Percentiles rank a stretch among this genome's conserved stretches.
phyloP scores from a whole-genome alignment of 2,888 invertebrate species.

The Ormyrus pomaceus region DNA sequence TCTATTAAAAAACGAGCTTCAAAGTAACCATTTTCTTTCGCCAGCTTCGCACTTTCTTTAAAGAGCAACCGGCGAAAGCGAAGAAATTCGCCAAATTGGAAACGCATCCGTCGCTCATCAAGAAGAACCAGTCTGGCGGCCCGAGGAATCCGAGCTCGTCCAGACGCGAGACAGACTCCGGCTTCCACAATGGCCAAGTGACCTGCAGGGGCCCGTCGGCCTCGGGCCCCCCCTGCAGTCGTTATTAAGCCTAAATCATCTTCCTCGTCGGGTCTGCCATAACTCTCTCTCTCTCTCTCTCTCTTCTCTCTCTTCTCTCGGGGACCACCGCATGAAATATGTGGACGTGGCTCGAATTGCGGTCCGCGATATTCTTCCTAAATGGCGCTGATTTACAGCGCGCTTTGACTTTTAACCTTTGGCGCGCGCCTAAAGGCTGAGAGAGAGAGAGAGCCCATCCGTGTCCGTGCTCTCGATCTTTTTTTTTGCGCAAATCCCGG shows the following conservation, averaged over 20 bases:
- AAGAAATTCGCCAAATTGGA: too few species aligned
- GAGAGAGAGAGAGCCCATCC: background rate
- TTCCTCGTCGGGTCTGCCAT: constrained; percentile 69
- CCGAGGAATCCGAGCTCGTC: too few species aligned
- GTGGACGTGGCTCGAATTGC: constrained; percentile 71
- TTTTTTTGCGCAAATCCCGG: background rate
- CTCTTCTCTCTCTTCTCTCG: constrained; percentile 50
- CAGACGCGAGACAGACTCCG: too few species aligned
- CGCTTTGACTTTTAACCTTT: constrained; percentile 60
- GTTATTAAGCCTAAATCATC: constrained; percentile 76
- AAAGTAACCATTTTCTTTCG: too few species aligned
- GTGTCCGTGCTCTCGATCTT: background rate
- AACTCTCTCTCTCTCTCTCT: constrained; percentile 61
- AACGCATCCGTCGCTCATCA: too few species aligned
- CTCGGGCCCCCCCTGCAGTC: constrained; percentile 62
- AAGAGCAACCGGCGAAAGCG: too few species aligned
- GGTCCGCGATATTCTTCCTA: constrained; percentile 65
- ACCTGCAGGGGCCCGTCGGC: constrained; percentile 66
- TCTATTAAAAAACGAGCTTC: too few species aligned
- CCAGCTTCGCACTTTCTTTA: too few species aligned
- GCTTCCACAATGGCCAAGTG: constrained; percentile 70
- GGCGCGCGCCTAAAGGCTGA: background rate
- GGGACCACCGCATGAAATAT: constrained; percentile 71
- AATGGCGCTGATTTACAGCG: constrained; percentile 69
- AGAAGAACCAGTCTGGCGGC: too few species aligned